phyloP scores from a whole-genome alignment of 2,888 invertebrate genomes.

The Brenthis daphne region DNA sequence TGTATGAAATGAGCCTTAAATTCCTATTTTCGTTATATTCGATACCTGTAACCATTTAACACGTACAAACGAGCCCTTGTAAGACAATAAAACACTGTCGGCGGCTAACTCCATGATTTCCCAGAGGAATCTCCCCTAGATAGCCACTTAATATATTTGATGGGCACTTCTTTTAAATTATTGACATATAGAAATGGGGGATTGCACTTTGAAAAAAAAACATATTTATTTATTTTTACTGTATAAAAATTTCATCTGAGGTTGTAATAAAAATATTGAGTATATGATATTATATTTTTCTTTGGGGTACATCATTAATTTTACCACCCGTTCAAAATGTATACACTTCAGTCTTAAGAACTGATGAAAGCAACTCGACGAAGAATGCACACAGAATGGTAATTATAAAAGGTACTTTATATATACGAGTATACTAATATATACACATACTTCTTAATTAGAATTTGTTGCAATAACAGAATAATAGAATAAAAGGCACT shows the following conservation, averaged over 20 bases:
- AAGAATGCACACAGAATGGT: too few species aligned
- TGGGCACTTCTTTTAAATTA: slow-evolving; percentile 30
- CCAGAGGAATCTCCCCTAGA: slow-evolving; percentile 26
- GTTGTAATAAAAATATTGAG: not conserved
- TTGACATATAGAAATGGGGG: slow-evolving; percentile 25
- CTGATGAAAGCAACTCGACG: not conserved
- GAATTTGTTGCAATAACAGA: too few species aligned
- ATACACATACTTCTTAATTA: too few species aligned
- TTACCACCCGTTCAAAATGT: too few species aligned
- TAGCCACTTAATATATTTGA: slow-evolving; percentile 27
- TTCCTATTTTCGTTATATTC: not conserved
- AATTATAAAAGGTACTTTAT: too few species aligned
- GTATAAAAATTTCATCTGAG: not conserved
- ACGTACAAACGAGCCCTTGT: slow-evolving; percentile 28
- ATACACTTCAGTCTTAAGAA: too few species aligned
- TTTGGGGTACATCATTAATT: too few species aligned
- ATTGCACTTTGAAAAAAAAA: not conserved
- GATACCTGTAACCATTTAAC: slow-evolving; percentile 25
- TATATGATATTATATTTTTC: too few species aligned
- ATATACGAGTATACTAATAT: too few species aligned
- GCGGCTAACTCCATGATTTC: slow-evolving; percentile 31
- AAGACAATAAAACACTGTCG: slow-evolving; percentile 31
- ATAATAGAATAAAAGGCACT: too few species aligned
- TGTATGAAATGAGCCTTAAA: not conserved
- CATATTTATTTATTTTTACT: slow-evolving; percentile 1